Base-by-base conservation (phyloP, 2,113 vertebrate genomes). In the Typhlomys cinereus region DNA sequence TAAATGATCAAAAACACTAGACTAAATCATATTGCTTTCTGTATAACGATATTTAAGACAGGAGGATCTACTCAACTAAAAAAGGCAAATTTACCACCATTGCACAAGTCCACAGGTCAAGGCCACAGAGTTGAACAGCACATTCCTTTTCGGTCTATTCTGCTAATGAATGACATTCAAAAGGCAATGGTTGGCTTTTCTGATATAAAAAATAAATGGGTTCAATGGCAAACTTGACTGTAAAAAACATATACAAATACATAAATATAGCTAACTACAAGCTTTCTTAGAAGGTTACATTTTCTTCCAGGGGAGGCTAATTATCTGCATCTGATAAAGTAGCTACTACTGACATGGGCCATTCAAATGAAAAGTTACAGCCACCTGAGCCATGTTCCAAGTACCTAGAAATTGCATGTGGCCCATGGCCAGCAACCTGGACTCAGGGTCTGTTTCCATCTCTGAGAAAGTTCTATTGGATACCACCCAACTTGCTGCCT, bases 1-100 rank as follows among this genome's bases (percentile, higher is more conserved):
- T 2, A 14, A 25, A 73, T 41, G 75, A 84, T 80, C 29, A 31
- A 41, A 95, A 92, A 90, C 52, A 81, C 20, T 80, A 88, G 73
- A 50, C 15, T 41, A 93, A 61, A 44, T 44, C 57, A 52, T 36
- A 17, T 0, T 83, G 76, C 14, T 80, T 66, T n/a, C 79, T 29
- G 11, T 41, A 44, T 31, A 93, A 85, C 31, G 50, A 86, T 83
- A 92, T 44, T 76, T 52, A 64, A n/a, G 54, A 31, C 25, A 71
- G n/a, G 20, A 39, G 20, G 69, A 73, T 15, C 29, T 34, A 54
- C 1, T 50, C 64, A 74, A 57, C 80, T 39, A 57, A n/a, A 67
- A 83, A 85, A 67, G 41, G 1, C 74, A 88, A 90, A 90, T 48
- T 73, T 29, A 71, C 27, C 34, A 73, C 5, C 27, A 82, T 94